Percentiles rank a stretch among this genome's conserved stretches.
Evolutionary conservation across 1,140 invertebrate species (phyloP).

Genomic region (Cyclina sinensis): DNA sequence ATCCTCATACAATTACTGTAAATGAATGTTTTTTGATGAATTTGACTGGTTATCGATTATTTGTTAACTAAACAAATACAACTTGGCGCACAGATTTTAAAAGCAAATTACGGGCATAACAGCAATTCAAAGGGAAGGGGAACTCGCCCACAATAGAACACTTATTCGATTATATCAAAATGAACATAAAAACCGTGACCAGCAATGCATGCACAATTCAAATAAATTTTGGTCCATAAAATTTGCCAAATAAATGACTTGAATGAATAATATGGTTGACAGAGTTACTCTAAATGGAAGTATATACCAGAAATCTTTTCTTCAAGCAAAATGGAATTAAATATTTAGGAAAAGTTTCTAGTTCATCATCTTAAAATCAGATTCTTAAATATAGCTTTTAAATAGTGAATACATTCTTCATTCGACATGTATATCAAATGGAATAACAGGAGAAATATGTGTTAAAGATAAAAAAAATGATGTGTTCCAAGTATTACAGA

Average conservation of each 20-base stretch:
- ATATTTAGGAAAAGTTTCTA: too few relatives aligned
- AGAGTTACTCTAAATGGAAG: too few relatives aligned
- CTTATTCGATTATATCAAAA: constrained; percentile 47
- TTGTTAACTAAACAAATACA: constrained; percentile 38
- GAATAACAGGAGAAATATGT: too few relatives aligned
- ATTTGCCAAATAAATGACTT: not conserved
- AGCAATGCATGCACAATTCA: not conserved
- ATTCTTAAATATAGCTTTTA: too few relatives aligned
- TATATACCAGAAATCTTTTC: too few relatives aligned
- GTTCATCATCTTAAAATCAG: too few relatives aligned
- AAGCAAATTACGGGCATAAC: not conserved
- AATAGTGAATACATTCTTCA: too few relatives aligned
- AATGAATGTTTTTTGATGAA: constrained; percentile 13
- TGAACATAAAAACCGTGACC: constrained; percentile 18
- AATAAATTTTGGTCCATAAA: constrained; percentile 16
- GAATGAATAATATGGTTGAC: not conserved
- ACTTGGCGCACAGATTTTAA: not conserved
- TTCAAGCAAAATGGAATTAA: too few relatives aligned
- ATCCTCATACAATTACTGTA: not conserved
- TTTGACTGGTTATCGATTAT: constrained; percentile 27
- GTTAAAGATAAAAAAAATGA: too few relatives aligned
- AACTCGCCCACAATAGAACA: not conserved
- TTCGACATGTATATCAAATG: too few relatives aligned
- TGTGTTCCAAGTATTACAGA: too few relatives aligned
- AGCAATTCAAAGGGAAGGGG: not conserved